Evolutionary conservation across 2,888 invertebrate genomes (phyloP), one percentile per base, ranked within the genome.

Genomic region (Mylabris sibirica): DNA sequence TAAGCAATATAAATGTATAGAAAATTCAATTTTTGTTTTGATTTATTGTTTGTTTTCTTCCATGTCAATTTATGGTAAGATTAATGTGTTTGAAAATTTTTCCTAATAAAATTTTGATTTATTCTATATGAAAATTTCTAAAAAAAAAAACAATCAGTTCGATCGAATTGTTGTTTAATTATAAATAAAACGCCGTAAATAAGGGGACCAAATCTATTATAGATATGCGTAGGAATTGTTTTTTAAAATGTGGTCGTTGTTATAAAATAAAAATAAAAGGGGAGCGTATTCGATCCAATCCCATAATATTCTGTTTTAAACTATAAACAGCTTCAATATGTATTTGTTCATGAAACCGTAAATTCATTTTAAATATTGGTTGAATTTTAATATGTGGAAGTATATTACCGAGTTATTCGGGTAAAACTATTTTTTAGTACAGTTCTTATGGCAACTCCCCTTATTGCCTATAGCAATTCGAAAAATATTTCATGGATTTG

Each of bases 1-100:
- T 57, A 57, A 26, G 57, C 57, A 57, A 57, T 57, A 57, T 57
- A 57, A 57, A 57, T 53, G 11, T 22, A 53, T 22, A 57, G 26
- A 26, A n/a, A 14, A 57, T 57, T 57, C 57, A 57, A 26, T 57
- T 57, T 53, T 57, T 57, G 5, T 57, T 26, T 57, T 57, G 57
- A 57, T 57, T 57, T 57, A 57, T 57, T 57, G 26, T 26, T 57
- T 57, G 26, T 57, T 57, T 26, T 57, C 57, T 26, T 26, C 14
- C 12, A 24, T 57, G 24, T 14, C 26, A 57, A 57, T 57, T 26
- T 22, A 8, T 24, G 22, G 0, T 26, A n/a, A 5, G 14, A 57
- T 26, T 26, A 24, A 57, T 57, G 14, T 22, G 24, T 24, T 24
- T 24, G 9, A 24, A n/a, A 1, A 11, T 8, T 53, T 12, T 24